Percentiles rank a stretch among this genome's conserved stretches.
These are phyloP conservation scores for Hylaeus volcanicus DNA, from an alignment of 1,140 invertebrate species.

Conservation along the genomic window DNA sequence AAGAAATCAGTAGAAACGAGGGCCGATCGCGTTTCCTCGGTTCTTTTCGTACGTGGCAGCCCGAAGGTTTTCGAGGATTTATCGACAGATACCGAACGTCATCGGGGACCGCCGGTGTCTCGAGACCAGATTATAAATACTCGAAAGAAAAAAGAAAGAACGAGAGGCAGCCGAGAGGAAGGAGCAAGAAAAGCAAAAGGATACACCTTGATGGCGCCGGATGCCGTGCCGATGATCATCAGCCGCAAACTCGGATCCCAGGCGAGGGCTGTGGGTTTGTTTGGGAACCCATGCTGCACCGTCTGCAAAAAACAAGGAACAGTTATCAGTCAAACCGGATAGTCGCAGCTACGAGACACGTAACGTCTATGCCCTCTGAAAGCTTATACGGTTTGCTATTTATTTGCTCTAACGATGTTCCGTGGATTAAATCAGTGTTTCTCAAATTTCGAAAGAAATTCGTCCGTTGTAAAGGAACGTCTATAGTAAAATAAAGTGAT, in stretches of 20 bases:
- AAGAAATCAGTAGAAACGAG: neutral
- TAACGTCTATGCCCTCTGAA: neutral
- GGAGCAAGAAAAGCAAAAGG: constrained; percentile 74
- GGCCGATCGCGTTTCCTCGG: constrained; percentile 19
- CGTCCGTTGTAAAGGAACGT: no score
- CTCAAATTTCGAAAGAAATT: no score
- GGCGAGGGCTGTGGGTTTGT: constrained; percentile 94
- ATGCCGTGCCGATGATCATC: constrained; percentile 94
- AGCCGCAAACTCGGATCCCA: constrained; percentile 94
- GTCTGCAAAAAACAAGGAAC: constrained; percentile 85
- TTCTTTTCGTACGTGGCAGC: neutral
- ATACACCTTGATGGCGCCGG: constrained; percentile 94
- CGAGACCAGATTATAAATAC: constrained; percentile 52
- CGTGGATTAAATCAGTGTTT: no score
- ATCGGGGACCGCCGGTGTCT: constrained; percentile 24
- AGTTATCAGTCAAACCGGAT: constrained; percentile 11
- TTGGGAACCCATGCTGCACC: constrained; percentile 97
- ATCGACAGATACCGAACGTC: constrained; percentile 38
- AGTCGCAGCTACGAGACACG: neutral
- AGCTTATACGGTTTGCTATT: no score
- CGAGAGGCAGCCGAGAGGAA: neutral
- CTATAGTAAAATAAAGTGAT: no score
- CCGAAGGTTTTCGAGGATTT: constrained; percentile 38
- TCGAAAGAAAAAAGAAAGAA: constrained; percentile 22
- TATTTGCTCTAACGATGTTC: no score